phyloP scores from a whole-genome alignment of 2,113 vertebrate genomes.

The Corynorhinus townsendii region DNA sequence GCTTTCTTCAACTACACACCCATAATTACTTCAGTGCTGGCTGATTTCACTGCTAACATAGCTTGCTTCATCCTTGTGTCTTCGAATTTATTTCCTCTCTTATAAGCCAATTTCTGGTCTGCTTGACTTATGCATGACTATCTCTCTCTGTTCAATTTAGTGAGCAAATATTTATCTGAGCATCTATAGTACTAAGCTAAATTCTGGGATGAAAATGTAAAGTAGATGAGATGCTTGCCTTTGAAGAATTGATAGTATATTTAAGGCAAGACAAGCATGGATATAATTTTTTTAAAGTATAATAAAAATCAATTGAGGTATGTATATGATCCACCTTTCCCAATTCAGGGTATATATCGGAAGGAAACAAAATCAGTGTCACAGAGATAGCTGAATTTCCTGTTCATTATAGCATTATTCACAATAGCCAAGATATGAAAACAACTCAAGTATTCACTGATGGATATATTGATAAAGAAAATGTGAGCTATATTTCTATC shows the following conservation, averaged over 20 bases:
- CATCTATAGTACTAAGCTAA: neutral
- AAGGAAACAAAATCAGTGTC: neutral
- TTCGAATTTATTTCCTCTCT: conserved; percentile 7
- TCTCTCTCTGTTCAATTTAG: neutral
- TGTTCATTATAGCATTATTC: neutral
- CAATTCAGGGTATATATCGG: neutral
- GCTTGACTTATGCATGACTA: neutral
- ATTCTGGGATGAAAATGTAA: neutral
- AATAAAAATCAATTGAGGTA: neutral
- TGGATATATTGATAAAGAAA: neutral
- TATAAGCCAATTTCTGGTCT: neutral
- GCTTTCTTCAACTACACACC: neutral
- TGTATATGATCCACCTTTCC: neutral
- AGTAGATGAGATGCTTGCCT: neutral
- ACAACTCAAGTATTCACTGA: neutral
- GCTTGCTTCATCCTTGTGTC: neutral
- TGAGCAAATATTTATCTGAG: conserved; percentile 39
- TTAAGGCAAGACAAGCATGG: neutral
- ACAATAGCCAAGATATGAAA: neutral
- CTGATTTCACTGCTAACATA: neutral
- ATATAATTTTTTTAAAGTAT: neutral
- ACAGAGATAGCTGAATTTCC: neutral
- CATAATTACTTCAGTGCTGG: neutral
- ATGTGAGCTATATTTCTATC: neutral
- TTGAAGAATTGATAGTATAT: neutral